These are phyloP conservation scores for Digitonthophagus gazella DNA, from an alignment of 2,888 invertebrate genomes.

Conservation along the genomic window DNA sequence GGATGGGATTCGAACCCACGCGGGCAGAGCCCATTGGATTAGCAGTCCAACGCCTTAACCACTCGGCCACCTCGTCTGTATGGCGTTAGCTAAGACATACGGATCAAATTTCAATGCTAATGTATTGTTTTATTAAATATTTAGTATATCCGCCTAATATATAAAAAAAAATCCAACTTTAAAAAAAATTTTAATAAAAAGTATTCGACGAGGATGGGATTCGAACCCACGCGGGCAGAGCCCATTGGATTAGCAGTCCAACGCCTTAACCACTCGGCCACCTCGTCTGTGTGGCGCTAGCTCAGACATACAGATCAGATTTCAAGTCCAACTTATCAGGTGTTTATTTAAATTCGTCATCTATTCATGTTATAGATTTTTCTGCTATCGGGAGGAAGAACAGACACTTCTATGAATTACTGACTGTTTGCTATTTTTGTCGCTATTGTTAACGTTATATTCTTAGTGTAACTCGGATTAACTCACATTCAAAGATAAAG, in stretches of 20 bases:
- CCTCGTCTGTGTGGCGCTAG: slow-evolving; percentile 45
- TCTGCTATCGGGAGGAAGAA: too few species aligned
- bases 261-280: slow-evolving; percentile 66
- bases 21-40: slow-evolving; percentile 65
- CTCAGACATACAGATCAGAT: background rate
- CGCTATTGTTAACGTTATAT: too few species aligned
- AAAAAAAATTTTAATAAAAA: background rate
- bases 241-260: slow-evolving; percentile 66
- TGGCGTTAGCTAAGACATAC: background rate
- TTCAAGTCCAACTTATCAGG: too few species aligned
- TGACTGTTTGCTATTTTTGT: too few species aligned
- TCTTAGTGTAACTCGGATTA: too few species aligned
- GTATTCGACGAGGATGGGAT: slow-evolving; percentile 57
- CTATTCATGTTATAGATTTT: too few species aligned
- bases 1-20: slow-evolving; percentile 65
- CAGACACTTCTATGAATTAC: too few species aligned
- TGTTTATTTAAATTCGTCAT: too few species aligned
- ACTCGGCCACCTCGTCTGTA: slow-evolving; percentile 59
- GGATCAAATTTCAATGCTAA: background rate
- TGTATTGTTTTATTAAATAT: too few species aligned
- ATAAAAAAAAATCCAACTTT: background rate
- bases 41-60: slow-evolving; percentile 67
- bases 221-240: slow-evolving; percentile 66
- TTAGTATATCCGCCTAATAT: too few species aligned
- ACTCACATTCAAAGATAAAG: too few species aligned